Percentiles rank a stretch among this genome's conserved stretches.
Evolutionary conservation across 1,140 invertebrate species (phyloP).

Genomic region (Phenacoccus solenopsis): DNA sequence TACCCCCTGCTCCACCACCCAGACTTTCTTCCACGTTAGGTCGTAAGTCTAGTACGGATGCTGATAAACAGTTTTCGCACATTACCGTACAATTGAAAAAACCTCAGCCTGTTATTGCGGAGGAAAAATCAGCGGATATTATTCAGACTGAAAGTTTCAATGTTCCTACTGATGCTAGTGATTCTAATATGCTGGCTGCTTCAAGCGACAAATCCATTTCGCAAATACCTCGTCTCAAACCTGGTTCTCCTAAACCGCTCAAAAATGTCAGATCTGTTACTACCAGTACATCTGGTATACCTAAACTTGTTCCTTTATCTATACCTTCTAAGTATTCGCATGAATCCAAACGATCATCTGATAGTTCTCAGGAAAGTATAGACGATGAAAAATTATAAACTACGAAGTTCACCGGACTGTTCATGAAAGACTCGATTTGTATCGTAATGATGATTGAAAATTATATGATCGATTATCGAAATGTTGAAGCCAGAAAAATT

Average conservation of each 20-base stretch:
- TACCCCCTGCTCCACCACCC: constrained; percentile 49
- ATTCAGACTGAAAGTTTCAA: neutral
- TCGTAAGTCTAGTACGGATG: constrained; percentile 31
- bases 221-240: neutral
- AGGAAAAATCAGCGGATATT: constrained; percentile 1
- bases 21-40: constrained; percentile 47
- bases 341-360: too few relatives aligned
- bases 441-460: too few relatives aligned
- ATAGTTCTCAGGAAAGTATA: too few relatives aligned
- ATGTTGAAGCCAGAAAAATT: too few relatives aligned
- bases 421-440: too few relatives aligned
- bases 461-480: too few relatives aligned
- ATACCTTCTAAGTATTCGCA: neutral
- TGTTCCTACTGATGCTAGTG: neutral
- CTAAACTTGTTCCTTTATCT: neutral
- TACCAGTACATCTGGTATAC: neutral
- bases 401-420: too few relatives aligned
- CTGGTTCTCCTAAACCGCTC: neutral
- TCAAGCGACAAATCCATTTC: neutral
- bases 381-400: neutral
- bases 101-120: neutral
- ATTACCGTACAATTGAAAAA: neutral
- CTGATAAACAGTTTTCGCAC: constrained; percentile 21
- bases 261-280: neutral
- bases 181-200: neutral